A percentile compares a stretch with the other conserved stretches of the same genome.
Conservation (phyloP, 2,113 vertebrate species). For the Podarcis muralis region DNA sequence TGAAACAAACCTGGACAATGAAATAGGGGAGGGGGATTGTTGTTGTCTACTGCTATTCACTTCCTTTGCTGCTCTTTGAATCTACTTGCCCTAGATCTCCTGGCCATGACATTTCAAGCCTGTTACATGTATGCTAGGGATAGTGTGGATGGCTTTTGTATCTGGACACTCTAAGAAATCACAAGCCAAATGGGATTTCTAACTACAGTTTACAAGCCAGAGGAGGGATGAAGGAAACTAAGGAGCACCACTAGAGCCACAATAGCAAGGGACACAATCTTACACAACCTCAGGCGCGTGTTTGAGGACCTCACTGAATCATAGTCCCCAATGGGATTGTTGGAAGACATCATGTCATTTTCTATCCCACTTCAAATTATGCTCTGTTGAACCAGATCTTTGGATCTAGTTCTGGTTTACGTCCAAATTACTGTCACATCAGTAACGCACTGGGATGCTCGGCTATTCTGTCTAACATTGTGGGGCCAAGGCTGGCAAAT, state of each 20-base stretch:
- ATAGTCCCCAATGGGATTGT: not conserved
- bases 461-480: slow-evolving; percentile 72
- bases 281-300: not conserved
- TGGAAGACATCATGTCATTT: not conserved
- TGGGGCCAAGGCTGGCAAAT: slow-evolving; percentile 77
- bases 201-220: not conserved
- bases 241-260: not conserved
- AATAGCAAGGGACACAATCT: not conserved
- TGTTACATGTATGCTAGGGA: not conserved
- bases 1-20: not conserved
- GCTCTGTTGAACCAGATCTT: slow-evolving; percentile 40
- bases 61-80: not conserved
- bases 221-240: not conserved
- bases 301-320: not conserved
- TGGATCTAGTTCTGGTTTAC: slow-evolving; percentile 59
- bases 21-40: not conserved
- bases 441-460: slow-evolving; percentile 75
- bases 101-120: not conserved
- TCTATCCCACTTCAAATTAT: not conserved
- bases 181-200: not conserved
- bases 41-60: not conserved
- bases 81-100: not conserved
- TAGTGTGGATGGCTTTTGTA: not conserved
- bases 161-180: not conserved
- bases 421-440: slow-evolving; percentile 76